A percentile compares a stretch with the other conserved stretches of the same genome.
Evolutionary conservation across 2,888 invertebrate species (phyloP).

Genomic region (Oligia latruncula): DNA sequence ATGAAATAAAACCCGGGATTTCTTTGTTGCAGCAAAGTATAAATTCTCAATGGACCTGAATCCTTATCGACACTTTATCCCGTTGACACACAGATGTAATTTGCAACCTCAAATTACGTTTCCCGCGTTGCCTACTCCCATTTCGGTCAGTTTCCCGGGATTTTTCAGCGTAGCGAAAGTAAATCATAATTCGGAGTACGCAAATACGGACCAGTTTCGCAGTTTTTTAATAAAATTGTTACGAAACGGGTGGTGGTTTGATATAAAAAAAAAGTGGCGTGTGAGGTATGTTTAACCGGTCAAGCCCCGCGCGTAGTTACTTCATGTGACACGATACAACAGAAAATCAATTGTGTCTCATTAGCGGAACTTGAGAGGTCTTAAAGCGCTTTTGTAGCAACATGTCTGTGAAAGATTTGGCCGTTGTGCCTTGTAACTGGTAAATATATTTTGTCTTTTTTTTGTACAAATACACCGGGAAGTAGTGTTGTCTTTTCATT

Average conservation of each 20-base stretch:
- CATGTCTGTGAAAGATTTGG: neutral
- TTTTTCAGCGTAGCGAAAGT: constrained; percentile 40
- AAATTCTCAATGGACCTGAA: constrained; percentile 66
- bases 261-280: neutral
- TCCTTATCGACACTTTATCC: constrained; percentile 73
- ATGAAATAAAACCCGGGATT: constrained; percentile 59
- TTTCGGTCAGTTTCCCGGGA: constrained; percentile 69
- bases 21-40: constrained; percentile 67
- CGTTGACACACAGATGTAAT: constrained; percentile 73
- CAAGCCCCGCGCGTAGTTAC: too few relatives aligned
- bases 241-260: neutral
- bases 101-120: constrained; percentile 76
- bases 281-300: neutral
- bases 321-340: too few relatives aligned
- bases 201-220: constrained; percentile 3
- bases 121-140: constrained; percentile 67
- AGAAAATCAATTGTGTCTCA: too few relatives aligned
- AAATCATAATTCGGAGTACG: constrained; percentile 26
- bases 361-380: too few relatives aligned
- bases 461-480: neutral
- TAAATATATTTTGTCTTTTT: neutral
- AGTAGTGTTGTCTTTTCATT: neutral
- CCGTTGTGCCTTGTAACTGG: too few relatives aligned
- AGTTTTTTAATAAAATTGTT: constrained; percentile 14
- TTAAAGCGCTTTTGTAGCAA: neutral